Percentiles rank a stretch among this genome's conserved stretches.
Conservation (phyloP, 2,113 vertebrate genomes). For the Orcinus orca region DNA sequence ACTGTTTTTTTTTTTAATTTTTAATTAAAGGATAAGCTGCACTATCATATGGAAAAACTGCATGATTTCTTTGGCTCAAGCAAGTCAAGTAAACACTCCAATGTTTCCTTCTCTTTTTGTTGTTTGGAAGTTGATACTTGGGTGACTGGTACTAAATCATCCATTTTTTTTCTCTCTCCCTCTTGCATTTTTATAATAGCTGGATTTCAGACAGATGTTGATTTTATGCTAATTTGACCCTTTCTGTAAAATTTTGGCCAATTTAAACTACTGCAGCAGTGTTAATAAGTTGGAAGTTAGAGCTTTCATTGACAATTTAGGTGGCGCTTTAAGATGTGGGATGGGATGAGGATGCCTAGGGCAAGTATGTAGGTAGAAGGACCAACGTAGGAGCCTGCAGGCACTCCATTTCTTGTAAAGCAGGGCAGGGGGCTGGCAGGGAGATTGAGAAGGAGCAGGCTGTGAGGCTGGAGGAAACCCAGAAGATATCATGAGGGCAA, state of each 20-base stretch:
- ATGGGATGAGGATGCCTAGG: background rate
- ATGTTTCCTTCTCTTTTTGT: background rate
- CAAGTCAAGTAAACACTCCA: conserved; percentile 15
- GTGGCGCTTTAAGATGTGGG: background rate
- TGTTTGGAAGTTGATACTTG: background rate
- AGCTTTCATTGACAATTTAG: background rate
- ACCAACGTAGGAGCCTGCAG: background rate
- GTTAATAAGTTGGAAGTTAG: background rate
- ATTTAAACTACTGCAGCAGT: background rate
- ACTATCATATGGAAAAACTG: background rate
- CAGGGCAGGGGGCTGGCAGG: background rate
- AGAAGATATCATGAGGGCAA: background rate
- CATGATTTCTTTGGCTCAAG: background rate
- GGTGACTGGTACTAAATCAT: background rate
- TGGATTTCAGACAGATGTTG: background rate
- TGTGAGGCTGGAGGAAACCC: background rate
- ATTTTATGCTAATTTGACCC: background rate
- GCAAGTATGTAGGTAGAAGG: background rate
- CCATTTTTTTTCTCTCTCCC: background rate
- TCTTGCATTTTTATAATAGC: background rate
- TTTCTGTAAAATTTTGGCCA: background rate
- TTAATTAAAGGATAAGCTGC: conserved; percentile 62
- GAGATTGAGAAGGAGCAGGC: background rate
- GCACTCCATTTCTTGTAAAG: background rate
- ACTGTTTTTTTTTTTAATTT: conserved; percentile 53